Evolutionary conservation across 2,888 invertebrate genomes (phyloP).

Genomic region (Mellilla xanthometata): DNA sequence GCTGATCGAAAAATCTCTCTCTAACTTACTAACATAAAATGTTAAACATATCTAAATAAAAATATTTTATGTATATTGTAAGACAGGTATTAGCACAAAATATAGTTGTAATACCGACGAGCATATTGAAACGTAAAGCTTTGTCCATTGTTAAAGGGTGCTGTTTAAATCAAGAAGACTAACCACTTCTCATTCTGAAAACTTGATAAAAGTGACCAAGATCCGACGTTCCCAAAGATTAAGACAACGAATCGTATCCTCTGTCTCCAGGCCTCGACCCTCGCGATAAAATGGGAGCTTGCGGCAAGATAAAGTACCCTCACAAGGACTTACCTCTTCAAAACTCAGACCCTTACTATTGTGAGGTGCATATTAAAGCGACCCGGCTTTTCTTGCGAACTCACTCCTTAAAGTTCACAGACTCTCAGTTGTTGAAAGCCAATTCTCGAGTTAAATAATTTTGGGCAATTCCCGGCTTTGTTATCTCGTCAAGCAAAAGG

Average conservation of each 20-base stretch:
- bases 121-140: too few species aligned
- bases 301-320: constrained; percentile 73
- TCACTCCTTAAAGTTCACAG: constrained; percentile 60
- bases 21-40: too few species aligned
- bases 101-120: too few species aligned
- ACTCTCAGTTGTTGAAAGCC: constrained; percentile 46
- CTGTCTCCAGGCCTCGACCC: constrained; percentile 45
- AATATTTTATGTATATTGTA: too few species aligned
- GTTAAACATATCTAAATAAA: too few species aligned
- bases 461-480: constrained; percentile 53
- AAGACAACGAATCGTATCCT: constrained; percentile 68
- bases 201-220: constrained; percentile 38
- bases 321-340: constrained; percentile 70
- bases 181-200: constrained; percentile 26
- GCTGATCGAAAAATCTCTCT: too few species aligned
- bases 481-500: constrained; percentile 38
- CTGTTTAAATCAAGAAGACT: too few species aligned
- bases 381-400: constrained; percentile 61
- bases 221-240: constrained; percentile 59
- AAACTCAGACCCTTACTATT: constrained; percentile 71
- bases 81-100: too few species aligned
- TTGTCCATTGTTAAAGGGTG: too few species aligned
- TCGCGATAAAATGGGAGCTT: constrained; percentile 57
- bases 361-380: constrained; percentile 77
- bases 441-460: constrained; percentile 65